A percentile compares a stretch with the other conserved stretches of the same genome.
These are phyloP conservation scores for Volucella bombylans DNA, from an alignment of 2,888 invertebrate genomes.

Conservation along the genomic window DNA sequence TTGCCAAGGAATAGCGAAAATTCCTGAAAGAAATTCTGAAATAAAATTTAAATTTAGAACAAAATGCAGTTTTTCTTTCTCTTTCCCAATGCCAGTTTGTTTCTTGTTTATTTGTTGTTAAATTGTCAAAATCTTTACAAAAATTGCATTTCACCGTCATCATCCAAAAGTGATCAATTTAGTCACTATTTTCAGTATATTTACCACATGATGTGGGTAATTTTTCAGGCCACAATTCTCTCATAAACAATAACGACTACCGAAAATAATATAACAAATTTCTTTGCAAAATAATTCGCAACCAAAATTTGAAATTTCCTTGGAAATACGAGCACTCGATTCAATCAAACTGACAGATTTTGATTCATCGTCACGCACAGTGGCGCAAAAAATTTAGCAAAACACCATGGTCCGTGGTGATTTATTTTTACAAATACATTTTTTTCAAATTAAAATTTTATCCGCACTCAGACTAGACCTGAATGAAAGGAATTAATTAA, in stretches of 20 bases:
- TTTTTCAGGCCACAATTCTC: too few species aligned
- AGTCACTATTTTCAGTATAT: background rate
- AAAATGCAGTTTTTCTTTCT: background rate
- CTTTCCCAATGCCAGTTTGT: background rate
- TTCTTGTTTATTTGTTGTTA: background rate
- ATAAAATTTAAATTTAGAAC: constrained; percentile 32
- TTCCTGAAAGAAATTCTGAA: background rate
- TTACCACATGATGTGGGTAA: background rate
- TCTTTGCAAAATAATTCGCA: background rate
- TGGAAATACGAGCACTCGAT: background rate
- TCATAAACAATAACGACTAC: background rate
- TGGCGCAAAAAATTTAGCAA: background rate
- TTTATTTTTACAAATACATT: background rate
- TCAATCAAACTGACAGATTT: background rate
- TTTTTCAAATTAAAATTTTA: constrained; percentile 1
- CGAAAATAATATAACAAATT: background rate
- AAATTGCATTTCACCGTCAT: constrained; percentile 9
- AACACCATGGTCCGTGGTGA: constrained; percentile 11
- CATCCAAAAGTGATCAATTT: background rate
- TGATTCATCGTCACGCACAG: constrained; percentile 2
- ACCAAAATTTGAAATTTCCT: background rate
- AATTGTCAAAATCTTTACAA: constrained; percentile 8
- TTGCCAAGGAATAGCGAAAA: background rate
- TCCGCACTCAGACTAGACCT: too few species aligned
- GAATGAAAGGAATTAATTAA: background rate